Evolutionary conservation across 1,140 invertebrate genomes (phyloP).

Genomic region (Trypoxylus dichotomus): DNA sequence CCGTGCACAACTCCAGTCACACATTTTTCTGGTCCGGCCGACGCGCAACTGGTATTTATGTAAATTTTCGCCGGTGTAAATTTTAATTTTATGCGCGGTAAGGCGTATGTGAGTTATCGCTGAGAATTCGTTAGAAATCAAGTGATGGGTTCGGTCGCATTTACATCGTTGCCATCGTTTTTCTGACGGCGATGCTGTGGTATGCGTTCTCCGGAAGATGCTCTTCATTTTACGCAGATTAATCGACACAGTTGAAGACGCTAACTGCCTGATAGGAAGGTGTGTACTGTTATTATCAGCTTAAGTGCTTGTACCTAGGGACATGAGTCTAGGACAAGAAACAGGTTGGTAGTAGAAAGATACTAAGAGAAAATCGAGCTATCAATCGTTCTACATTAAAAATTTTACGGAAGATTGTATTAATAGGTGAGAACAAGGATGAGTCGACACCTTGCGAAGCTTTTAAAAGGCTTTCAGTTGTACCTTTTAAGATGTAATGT

Average conservation of each 20-base stretch:
- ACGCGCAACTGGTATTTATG: neutral
- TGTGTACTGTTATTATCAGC: no score
- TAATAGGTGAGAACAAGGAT: no score
- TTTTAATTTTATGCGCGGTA: neutral
- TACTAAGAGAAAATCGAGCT: no score
- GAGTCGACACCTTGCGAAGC: no score
- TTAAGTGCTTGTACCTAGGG: no score
- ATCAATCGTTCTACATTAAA: no score
- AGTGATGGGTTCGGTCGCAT: neutral
- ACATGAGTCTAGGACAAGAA: no score
- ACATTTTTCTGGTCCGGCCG: neutral
- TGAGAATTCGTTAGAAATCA: slow-evolving; percentile 3
- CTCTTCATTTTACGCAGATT: neutral
- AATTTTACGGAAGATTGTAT: no score
- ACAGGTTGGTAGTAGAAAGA: no score
- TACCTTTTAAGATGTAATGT: no score
- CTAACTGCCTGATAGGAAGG: neutral
- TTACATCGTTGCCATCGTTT: neutral
- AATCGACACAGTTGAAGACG: neutral
- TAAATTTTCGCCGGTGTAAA: neutral
- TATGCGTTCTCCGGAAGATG: neutral
- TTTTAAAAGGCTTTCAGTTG: no score
- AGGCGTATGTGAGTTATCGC: neutral
- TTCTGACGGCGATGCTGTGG: neutral
- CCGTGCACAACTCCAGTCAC: neutral